Conservation (phyloP, 2,113 vertebrate genomes). For the Equus przewalskii region DNA sequence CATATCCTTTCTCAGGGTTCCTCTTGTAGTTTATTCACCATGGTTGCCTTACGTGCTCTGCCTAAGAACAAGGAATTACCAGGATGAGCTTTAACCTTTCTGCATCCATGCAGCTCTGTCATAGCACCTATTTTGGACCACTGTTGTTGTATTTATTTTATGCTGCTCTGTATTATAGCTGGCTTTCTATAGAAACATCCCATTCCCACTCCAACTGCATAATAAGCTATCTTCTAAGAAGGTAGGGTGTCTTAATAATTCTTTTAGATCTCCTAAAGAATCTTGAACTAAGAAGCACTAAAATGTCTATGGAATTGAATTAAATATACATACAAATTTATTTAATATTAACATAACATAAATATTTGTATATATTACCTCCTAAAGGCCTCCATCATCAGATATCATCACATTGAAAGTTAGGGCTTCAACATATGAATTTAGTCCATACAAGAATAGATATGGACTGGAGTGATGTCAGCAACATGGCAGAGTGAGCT, state of each 20-base stretch:
- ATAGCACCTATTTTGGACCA: rapidly evolving
- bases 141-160: background rate
- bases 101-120: background rate
- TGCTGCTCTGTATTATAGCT: background rate
- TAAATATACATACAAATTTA: background rate
- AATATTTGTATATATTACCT: too few species aligned
- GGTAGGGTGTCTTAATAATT: background rate
- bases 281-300: background rate
- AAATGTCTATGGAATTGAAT: background rate
- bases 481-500: too few species aligned
- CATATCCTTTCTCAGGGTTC: background rate
- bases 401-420: too few species aligned
- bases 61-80: background rate
- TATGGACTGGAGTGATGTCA: too few species aligned
- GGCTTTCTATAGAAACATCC: background rate
- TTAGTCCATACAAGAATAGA: background rate
- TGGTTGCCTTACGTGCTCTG: background rate
- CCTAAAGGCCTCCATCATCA: background rate
- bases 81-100: background rate
- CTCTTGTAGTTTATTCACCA: background rate
- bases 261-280: background rate
- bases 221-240: background rate
- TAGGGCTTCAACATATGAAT: background rate
- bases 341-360: background rate
- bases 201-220: too few species aligned